phyloP scores from a whole-genome alignment of 53 echinoderm and acorn worm species.

The Henricia sp. region DNA sequence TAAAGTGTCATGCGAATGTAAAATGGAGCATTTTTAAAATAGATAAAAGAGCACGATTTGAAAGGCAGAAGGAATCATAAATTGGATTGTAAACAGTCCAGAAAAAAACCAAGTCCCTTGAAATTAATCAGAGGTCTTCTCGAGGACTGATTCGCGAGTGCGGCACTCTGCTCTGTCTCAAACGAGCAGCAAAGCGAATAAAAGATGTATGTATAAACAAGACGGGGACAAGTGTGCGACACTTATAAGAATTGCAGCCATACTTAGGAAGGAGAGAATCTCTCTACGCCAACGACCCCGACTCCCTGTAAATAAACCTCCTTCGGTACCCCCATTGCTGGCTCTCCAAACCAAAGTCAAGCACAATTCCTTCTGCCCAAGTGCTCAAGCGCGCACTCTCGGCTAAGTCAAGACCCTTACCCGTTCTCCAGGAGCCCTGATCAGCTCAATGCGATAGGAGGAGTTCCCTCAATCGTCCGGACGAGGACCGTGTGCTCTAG shows the following conservation, averaged over 20 bases:
- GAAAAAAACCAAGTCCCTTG: too few relatives aligned
- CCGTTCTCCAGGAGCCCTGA: constrained; percentile 34
- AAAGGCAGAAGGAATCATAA: too few relatives aligned
- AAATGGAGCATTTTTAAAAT: too few relatives aligned
- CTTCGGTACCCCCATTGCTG: not conserved
- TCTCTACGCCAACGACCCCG: not conserved
- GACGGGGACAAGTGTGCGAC: constrained; percentile 52
- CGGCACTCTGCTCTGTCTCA: too few relatives aligned
- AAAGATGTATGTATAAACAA: constrained; percentile 29
- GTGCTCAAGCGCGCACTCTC: constrained; percentile 39
- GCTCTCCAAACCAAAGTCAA: constrained; percentile 61
- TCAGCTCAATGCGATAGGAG: too few relatives aligned
- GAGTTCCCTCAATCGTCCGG: constrained; percentile 10
- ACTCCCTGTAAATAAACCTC: constrained; percentile 49
- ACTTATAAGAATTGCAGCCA: constrained; percentile 40
- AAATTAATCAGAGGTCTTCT: too few relatives aligned
- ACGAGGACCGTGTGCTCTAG: constrained; percentile 1
- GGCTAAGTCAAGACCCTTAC: constrained; percentile 53
- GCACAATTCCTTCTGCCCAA: constrained; percentile 53
- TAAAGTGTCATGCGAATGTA: too few relatives aligned
- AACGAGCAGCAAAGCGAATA: constrained; percentile 28
- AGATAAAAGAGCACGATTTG: too few relatives aligned
- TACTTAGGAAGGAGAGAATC: constrained; percentile 48
- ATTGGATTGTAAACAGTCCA: too few relatives aligned
- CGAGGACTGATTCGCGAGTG: too few relatives aligned